Evolutionary conservation across 2,797 vertebrate genomes (phyloP).

Genomic region (Denticeps clupeoides): DNA sequence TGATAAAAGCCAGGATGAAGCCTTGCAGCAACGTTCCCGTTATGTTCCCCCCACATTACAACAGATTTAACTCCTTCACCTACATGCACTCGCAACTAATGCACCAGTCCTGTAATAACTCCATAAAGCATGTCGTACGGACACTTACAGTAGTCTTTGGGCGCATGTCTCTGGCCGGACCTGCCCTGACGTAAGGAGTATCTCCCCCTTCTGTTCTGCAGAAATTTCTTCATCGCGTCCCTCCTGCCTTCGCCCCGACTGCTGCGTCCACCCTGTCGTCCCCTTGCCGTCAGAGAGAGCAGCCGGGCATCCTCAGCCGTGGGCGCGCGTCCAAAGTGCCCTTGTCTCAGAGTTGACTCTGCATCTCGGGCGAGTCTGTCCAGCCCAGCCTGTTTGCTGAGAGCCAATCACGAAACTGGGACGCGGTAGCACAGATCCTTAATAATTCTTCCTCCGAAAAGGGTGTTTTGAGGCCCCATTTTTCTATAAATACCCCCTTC

Average conservation of each 20-base stretch:
- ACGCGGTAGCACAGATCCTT: constrained; percentile 61
- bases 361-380: constrained; percentile 38
- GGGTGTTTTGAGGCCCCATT: constrained; percentile 71
- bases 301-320: constrained; percentile 33
- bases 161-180: constrained; percentile 43
- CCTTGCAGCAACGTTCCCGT: background rate
- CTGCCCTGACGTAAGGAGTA: constrained; percentile 54
- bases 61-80: background rate
- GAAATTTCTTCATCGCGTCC: constrained; percentile 48
- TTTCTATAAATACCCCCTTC: constrained; percentile 70
- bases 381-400: constrained; percentile 50
- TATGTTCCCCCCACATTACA: background rate
- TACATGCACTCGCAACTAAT: background rate
- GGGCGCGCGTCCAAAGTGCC: constrained; percentile 38
- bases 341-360: constrained; percentile 49
- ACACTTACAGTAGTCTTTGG: constrained; percentile 79
- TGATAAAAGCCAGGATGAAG: too few relatives aligned
- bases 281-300: constrained; percentile 32
- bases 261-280: constrained; percentile 6
- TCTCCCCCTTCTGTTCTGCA: constrained; percentile 53
- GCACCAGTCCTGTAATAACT: constrained; percentile 24
- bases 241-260: constrained; percentile 21
- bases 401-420: constrained; percentile 69
- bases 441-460: constrained; percentile 70
- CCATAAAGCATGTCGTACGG: too few relatives aligned